These are phyloP conservation scores for Phengaris alcon DNA, from an alignment of 2,888 invertebrate genomes.

Conservation along the genomic window DNA sequence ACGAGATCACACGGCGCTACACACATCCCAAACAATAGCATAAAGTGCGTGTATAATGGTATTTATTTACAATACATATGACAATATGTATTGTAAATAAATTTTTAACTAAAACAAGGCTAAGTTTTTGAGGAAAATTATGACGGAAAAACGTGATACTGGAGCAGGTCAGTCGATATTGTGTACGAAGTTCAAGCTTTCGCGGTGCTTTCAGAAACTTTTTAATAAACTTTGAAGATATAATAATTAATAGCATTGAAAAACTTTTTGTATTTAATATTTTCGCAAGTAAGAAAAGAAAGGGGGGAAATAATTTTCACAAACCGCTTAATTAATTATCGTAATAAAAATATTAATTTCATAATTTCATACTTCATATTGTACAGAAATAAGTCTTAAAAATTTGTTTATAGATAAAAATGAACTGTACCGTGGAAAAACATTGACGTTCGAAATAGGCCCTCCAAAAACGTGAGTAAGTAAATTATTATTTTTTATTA, in stretches of 20 bases:
- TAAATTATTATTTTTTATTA: constrained; percentile 42
- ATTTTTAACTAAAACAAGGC: neutral
- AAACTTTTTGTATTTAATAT: too few relatives aligned
- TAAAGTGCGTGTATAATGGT: neutral
- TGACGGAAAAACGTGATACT: neutral
- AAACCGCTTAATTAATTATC: too few relatives aligned
- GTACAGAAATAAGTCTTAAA: neutral
- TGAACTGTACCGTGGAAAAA: constrained; percentile 45
- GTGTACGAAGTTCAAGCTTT: neutral
- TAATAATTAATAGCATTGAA: too few relatives aligned
- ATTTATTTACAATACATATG: neutral
- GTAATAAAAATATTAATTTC: too few relatives aligned
- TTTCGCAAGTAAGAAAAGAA: too few relatives aligned
- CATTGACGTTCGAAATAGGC: constrained; percentile 51
- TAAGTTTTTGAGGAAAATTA: neutral
- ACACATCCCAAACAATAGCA: constrained; percentile 16
- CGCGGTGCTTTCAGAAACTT: neutral
- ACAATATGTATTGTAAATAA: neutral
- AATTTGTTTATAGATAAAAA: constrained; percentile 50
- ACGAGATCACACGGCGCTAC: constrained; percentile 53
- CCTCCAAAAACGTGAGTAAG: constrained; percentile 75
- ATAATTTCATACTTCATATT: too few relatives aligned
- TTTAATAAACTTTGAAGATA: neutral
- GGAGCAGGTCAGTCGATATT: neutral
- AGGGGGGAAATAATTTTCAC: too few relatives aligned